phyloP scores from a whole-genome alignment of 2,888 invertebrate genomes.

The Alloplasta piceator region DNA sequence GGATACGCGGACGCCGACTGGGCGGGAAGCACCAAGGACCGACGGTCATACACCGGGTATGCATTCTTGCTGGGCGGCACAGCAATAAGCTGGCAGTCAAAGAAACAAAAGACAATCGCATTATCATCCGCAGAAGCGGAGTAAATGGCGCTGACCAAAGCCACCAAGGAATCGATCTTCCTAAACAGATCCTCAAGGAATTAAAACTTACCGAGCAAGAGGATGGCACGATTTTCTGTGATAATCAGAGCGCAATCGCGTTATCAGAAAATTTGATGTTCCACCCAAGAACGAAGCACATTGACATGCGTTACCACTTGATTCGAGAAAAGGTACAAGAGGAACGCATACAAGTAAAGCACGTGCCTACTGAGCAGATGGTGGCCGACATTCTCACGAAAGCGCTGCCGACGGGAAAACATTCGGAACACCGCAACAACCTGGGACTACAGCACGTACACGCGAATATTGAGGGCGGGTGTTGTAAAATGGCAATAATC shows the following conservation, averaged over 20 bases:
- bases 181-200: slow-evolving; percentile 37
- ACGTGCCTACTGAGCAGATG: slow-evolving; percentile 4
- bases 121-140: slow-evolving; percentile 59
- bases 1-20: slow-evolving; percentile 26
- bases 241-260: slow-evolving; percentile 42
- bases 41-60: slow-evolving; percentile 61
- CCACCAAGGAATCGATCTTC: slow-evolving; percentile 56
- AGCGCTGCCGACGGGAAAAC: neutral
- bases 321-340: neutral
- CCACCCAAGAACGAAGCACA: slow-evolving; percentile 56
- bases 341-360: neutral
- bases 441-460: no score
- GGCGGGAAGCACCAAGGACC: slow-evolving; percentile 24
- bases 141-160: slow-evolving; percentile 55
- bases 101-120: slow-evolving; percentile 58
- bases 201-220: neutral
- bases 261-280: slow-evolving; percentile 43
- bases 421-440: no score
- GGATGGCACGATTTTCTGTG: slow-evolving; percentile 23
- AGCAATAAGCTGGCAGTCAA: slow-evolving; percentile 55
- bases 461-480: no score
- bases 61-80: slow-evolving; percentile 42
- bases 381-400: slow-evolving; percentile 1
- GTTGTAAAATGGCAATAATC: no score
- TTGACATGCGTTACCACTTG: slow-evolving; percentile 46